Conservation (phyloP, 1,140 invertebrate genomes). For the Solen grandis region DNA sequence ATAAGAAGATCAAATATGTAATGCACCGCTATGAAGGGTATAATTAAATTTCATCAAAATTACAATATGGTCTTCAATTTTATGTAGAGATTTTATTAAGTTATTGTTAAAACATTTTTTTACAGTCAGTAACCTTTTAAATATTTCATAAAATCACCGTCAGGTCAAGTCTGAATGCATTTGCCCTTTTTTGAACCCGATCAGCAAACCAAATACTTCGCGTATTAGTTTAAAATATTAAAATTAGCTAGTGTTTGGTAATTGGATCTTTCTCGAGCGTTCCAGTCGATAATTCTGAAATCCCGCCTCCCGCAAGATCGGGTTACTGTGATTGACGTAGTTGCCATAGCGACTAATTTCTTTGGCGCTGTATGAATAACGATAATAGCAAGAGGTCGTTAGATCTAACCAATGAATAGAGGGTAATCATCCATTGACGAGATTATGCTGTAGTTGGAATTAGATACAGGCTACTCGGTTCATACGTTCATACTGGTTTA, state of each 20-base stretch:
- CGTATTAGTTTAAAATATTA: conserved; percentile 48
- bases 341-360: conserved; percentile 77
- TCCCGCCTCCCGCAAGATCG: conserved; percentile 68
- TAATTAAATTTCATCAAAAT: too few species aligned
- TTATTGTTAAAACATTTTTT: too few species aligned
- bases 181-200: conserved; percentile 27
- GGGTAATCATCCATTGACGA: conserved; percentile 68
- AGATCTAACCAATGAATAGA: conserved; percentile 72
- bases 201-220: background rate
- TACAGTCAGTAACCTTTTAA: too few species aligned
- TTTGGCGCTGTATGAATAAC: conserved; percentile 74
- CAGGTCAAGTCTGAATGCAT: conserved; percentile 46
- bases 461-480: conserved; percentile 52
- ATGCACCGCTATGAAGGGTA: background rate
- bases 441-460: conserved; percentile 49
- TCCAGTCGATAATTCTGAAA: conserved; percentile 35
- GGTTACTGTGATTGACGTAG: conserved; percentile 78
- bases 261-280: conserved; percentile 54
- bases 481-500: conserved; percentile 37
- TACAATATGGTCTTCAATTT: too few species aligned
- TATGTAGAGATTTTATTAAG: too few species aligned
- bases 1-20: conserved; percentile 13
- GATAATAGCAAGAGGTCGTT: conserved; percentile 73
- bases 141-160: too few species aligned
- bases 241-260: conserved; percentile 54